phyloP scores from a whole-genome alignment of 2,113 vertebrate genomes.

The Chinchilla lanigera region DNA sequence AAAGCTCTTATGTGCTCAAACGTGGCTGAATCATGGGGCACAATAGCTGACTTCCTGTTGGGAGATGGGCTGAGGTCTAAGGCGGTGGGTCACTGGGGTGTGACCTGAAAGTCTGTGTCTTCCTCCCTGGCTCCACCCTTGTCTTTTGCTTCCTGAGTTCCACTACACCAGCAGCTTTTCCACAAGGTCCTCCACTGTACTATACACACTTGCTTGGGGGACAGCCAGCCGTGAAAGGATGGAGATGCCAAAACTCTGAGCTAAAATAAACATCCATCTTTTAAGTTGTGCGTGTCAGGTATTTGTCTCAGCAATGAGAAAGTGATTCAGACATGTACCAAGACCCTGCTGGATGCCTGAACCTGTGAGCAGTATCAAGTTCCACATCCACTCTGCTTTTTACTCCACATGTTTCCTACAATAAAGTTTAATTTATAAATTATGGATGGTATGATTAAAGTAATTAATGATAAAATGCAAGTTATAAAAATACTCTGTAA shows the following conservation, averaged over 20 bases:
- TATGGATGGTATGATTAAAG: background rate
- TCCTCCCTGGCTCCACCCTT: background rate
- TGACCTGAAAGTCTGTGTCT: background rate
- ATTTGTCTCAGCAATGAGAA: background rate
- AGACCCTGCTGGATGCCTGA: too few relatives aligned
- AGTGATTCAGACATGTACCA: background rate
- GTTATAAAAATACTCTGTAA: background rate
- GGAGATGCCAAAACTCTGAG: background rate
- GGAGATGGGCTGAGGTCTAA: background rate
- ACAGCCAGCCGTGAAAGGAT: background rate
- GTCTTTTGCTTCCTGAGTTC: background rate
- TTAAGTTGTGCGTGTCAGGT: background rate
- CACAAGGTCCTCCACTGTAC: background rate
- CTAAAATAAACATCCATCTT: background rate
- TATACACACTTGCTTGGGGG: background rate
- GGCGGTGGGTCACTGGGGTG: background rate
- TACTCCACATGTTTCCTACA: background rate
- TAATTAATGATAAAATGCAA: background rate
- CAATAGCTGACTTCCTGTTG: background rate
- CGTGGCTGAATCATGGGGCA: background rate
- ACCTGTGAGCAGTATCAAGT: background rate
- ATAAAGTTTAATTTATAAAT: background rate
- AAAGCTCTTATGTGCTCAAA: background rate
- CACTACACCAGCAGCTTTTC: background rate
- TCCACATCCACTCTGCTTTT: background rate